These are phyloP conservation scores for Chelidonichthys spinosus DNA, from an alignment of 2,797 vertebrate species.

Conservation along the genomic window DNA sequence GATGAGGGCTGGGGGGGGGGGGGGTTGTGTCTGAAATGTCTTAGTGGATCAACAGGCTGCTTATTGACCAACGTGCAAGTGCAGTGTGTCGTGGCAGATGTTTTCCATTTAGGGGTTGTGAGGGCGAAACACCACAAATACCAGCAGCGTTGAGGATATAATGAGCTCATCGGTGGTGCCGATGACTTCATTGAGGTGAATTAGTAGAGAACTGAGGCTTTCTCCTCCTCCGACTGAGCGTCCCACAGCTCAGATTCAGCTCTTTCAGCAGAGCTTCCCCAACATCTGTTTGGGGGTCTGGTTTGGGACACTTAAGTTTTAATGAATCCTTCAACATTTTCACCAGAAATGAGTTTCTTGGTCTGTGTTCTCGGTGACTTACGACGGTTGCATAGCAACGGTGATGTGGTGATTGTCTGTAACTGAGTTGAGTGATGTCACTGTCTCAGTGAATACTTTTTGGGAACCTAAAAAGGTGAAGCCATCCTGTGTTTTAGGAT, in stretches of 20 bases:
- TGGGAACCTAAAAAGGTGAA: background rate
- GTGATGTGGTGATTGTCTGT: background rate
- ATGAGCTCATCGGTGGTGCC: background rate
- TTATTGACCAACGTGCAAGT: background rate
- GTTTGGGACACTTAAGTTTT: background rate
- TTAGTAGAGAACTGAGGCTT: background rate
- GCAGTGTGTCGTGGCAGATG: constrained; percentile 9
- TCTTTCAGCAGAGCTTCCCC: too few relatives aligned
- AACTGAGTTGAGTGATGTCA: background rate
- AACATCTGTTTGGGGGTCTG: too few relatives aligned
- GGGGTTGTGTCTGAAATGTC: constrained; percentile 26
- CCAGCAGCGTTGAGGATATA: background rate
- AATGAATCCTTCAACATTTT: background rate
- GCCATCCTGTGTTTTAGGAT: background rate
- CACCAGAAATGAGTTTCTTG: background rate
- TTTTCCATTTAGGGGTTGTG: constrained; percentile 14
- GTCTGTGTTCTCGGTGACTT: background rate
- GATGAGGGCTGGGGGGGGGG: background rate
- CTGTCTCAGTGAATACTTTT: background rate
- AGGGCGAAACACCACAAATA: constrained; percentile 15
- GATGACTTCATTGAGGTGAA: constrained; percentile 2
- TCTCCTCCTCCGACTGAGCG: too few relatives aligned
- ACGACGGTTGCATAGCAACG: background rate
- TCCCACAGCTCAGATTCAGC: background rate
- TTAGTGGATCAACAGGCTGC: constrained; percentile 15